phyloP scores from a whole-genome alignment of 2,113 vertebrate genomes.

The Choloepus hoffmanni region DNA sequence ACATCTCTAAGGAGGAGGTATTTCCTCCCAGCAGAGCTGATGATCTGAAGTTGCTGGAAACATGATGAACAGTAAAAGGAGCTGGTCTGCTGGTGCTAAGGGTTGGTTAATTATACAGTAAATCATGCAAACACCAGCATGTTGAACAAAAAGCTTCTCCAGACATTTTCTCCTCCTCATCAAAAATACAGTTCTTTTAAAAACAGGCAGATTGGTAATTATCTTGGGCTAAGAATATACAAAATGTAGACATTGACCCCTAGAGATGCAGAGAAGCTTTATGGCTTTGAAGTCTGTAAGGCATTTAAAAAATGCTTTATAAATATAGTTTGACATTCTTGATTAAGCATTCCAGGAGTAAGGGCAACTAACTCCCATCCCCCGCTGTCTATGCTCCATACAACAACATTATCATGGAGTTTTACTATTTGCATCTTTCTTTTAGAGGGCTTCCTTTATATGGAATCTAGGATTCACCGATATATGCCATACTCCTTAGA shows the following conservation, averaged over 20 bases:
- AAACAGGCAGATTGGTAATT: slow-evolving; percentile 81
- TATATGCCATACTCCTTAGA: neutral
- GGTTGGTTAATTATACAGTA: slow-evolving; percentile 88
- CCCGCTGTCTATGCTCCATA: neutral
- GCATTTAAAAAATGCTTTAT: slow-evolving; percentile 42
- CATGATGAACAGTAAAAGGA: slow-evolving; percentile 87
- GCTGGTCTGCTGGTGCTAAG: slow-evolving; percentile 74
- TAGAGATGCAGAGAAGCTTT: slow-evolving; percentile 85
- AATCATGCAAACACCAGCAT: slow-evolving; percentile 86
- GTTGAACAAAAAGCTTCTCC: slow-evolving; percentile 82
- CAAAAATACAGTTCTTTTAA: slow-evolving; percentile 73
- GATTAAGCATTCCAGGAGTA: slow-evolving; percentile 16
- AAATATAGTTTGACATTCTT: slow-evolving; percentile 51
- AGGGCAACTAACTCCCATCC: neutral
- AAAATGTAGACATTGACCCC: slow-evolving; percentile 63
- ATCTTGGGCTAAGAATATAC: slow-evolving; percentile 61
- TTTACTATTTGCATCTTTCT: slow-evolving; percentile 48
- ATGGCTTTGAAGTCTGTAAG: slow-evolving; percentile 33
- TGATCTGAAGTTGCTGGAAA: slow-evolving; percentile 62
- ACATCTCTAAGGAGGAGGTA: slow-evolving; percentile 66
- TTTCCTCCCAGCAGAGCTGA: slow-evolving; percentile 68
- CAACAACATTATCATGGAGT: slow-evolving; percentile 48
- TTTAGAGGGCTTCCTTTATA: neutral
- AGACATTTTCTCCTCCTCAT: slow-evolving; percentile 82
- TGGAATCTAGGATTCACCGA: neutral